Evolutionary conservation across 2,888 invertebrate genomes (phyloP), one percentile per base, ranked within the genome.

Genomic region (Drosophila longiperda): DNA sequence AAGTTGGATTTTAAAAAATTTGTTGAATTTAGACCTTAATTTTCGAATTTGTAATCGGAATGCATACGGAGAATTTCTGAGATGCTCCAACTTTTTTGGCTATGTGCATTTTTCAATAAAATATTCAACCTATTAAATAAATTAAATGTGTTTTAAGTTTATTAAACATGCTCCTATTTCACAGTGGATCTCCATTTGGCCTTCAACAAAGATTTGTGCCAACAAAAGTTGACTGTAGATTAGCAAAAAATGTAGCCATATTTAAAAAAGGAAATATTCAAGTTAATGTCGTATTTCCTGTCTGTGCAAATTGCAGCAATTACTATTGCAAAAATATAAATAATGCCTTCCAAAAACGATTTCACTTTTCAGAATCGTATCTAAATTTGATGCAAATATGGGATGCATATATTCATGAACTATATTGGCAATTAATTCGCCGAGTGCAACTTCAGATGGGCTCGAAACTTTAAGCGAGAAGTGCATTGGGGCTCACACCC

Each of bases 381-480:
- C 3, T 36, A 23, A 32, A 36, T 34, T 9, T 23, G 15, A 42
- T 42, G 45, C 7, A 23, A 15, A 23, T 23, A 45, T 45, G 20
- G 3, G 29, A 17, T 29, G n/a, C 3, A 33, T 61, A 8, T 17
- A 50, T 42, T 52, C 50, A 65, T 33, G 12, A 50, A 34, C 33
- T 54, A 36, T 36, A 38, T 34, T 64, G 53, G 17, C 45, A 49
- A 64, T 65, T 54, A 52, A 58, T 70, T 69, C 36, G 62, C 38
- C 55, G 32, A 70, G 61, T 70, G 70, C 57, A 63, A 52, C 32
- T 23, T 61, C 8, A 54, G 42, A 61, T 45, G 48, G 26, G 32
- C 26, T 38, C 20, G 6, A 32, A 33, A 57, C 42, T 23, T 29
- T 38, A n/a, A 12, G 36, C 32, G 42, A 29, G 17, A 26, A 20